A percentile compares a stretch with the other conserved stretches of the same genome.
Evolutionary conservation across 2,888 invertebrate species (phyloP).

Genomic region (Drosophila subsilvestris): DNA sequence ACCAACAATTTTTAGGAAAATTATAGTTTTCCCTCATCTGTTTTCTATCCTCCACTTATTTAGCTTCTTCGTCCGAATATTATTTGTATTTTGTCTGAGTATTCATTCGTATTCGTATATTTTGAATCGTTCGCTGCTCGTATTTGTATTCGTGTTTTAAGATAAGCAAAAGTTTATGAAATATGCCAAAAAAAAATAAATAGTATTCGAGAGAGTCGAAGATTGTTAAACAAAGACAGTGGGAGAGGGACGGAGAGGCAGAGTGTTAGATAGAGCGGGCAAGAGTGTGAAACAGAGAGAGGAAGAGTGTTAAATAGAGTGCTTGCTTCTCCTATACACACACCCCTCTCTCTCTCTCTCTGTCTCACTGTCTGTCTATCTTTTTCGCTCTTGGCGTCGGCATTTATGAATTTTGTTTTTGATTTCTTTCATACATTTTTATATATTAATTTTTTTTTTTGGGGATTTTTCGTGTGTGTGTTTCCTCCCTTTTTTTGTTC

Average conservation of each 20-base stretch:
- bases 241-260: slow-evolving; percentile 13
- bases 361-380: neutral
- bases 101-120: slow-evolving; percentile 14
- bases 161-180: slow-evolving; percentile 70
- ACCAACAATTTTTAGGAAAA: slow-evolving; percentile 33
- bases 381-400: neutral
- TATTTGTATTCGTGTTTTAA: slow-evolving; percentile 47
- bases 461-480: slow-evolving; percentile 40
- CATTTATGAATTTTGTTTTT: slow-evolving; percentile 45
- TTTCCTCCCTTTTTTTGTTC: slow-evolving; percentile 28
- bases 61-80: neutral
- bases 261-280: neutral
- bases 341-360: slow-evolving; percentile 20
- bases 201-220: slow-evolving; percentile 28
- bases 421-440: slow-evolving; percentile 25
- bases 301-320: neutral
- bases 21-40: slow-evolving; percentile 1
- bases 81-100: neutral
- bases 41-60: neutral
- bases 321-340: neutral
- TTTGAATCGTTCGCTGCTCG: slow-evolving; percentile 5
- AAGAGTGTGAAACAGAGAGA: slow-evolving; percentile 8
- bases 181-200: slow-evolving; percentile 56
- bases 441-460: slow-evolving; percentile 16
- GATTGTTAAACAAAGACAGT: neutral